Conservation (phyloP, 2,113 vertebrate genomes). For the Saccopteryx leptura region DNA sequence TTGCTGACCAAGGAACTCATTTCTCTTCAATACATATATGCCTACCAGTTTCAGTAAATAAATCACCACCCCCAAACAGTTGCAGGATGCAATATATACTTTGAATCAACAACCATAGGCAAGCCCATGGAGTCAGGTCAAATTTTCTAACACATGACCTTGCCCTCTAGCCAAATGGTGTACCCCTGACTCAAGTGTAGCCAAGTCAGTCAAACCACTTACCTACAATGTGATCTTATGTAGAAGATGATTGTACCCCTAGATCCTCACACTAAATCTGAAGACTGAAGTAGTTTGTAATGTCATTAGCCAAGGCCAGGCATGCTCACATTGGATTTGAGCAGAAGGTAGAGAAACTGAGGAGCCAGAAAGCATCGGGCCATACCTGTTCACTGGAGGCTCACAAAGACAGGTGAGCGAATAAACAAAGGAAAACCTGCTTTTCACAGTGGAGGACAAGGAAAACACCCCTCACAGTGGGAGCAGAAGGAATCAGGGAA, state of each 20-base stretch:
- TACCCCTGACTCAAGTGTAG: not conserved
- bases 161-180: not conserved
- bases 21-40: not conserved
- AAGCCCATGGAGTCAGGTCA: not conserved
- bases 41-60: not conserved
- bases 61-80: not conserved
- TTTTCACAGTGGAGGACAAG: no score
- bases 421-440: no score
- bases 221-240: not conserved
- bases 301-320: no score
- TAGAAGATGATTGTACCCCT: not conserved
- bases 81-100: not conserved
- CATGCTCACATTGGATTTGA: no score
- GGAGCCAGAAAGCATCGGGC: no score
- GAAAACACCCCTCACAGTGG: no score
- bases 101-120: not conserved
- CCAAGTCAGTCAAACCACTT: not conserved
- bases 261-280: slow-evolving; percentile 1
- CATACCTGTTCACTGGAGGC: no score
- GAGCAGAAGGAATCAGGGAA: no score
- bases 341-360: no score
- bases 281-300: not conserved
- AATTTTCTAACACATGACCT: slow-evolving; percentile 28
- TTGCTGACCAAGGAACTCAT: not conserved
- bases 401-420: no score